Base-by-base conservation (phyloP, 2,888 invertebrate species). In the Eristalis pertinax region DNA sequence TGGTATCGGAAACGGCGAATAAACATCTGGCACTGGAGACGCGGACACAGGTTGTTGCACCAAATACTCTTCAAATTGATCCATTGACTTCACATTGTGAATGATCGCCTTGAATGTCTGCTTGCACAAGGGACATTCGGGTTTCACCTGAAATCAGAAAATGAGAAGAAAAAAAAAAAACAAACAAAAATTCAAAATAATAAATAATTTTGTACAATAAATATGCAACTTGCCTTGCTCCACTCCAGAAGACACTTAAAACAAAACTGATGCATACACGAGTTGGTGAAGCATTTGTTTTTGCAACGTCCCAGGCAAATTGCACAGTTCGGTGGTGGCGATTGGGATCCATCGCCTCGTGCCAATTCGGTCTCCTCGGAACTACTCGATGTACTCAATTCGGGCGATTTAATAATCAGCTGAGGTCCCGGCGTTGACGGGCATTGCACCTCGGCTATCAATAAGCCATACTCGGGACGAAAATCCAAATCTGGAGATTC, bases 81-180 rank as follows among this genome's bases (percentile, higher is more conserved):
- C 95, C 91, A 96, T 96, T 0, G 97, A 97, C 89, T 96, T 95
- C 4, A 98, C 97, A 95, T 98, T 98, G 93, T 98, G 98, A 85
- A 98, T 97, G 80, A 99, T 99, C 8, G 97, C 96, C 90, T 96
- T 96, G 92, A 99, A 99, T 4, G 95, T 95, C 92, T 98, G 97
- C 92, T 99, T 99, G 93, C 99, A 99, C 0, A 99, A 94, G 0
- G 99, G 99, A 92, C 98, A 98, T 91, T 97, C 98, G 0, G 98
- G 95, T 93, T 98, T 98, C 15, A 98, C 96, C 96, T 97, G 91
- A 7, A 94, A 94, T 81, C 2, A n/a, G n/a, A n/a, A n/a, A 22
- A 50, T 4, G 26, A 26, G 1, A 2, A 26, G 2, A 26, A 26
- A 26, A 1, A 80, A 60, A 32, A 32, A 32, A 32, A 1, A 7